Conservation (phyloP, 2,888 invertebrate species). For the Hermaeophaga mercurialis region DNA sequence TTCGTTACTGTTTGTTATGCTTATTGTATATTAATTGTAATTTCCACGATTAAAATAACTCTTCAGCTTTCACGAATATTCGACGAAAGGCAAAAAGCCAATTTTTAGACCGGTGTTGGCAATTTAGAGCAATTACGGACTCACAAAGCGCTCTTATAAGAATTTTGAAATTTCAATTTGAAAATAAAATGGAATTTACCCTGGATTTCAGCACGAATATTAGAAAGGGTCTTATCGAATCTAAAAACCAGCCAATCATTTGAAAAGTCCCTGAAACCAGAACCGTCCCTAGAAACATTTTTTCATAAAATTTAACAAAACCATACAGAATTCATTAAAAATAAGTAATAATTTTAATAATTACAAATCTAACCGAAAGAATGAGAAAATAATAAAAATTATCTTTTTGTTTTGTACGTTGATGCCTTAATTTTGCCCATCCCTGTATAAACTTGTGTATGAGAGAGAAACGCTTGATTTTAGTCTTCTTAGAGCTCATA, state of each 20-base stretch:
- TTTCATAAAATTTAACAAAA: too few relatives aligned
- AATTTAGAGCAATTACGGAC: slow-evolving; percentile 40
- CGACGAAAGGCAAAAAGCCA: slow-evolving; percentile 33
- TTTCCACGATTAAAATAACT: not conserved
- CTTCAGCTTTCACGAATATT: not conserved
- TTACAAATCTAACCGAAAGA: too few relatives aligned
- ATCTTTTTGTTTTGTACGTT: too few relatives aligned
- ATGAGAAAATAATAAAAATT: too few relatives aligned
- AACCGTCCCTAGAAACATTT: not conserved
- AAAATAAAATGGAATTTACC: slow-evolving; percentile 53
- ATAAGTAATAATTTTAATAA: too few relatives aligned
- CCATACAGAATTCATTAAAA: too few relatives aligned
- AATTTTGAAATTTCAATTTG: slow-evolving; percentile 54
- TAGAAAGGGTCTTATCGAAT: slow-evolving; percentile 46
- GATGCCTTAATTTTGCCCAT: too few relatives aligned
- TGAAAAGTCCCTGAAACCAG: slow-evolving; percentile 35
- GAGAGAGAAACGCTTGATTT: too few relatives aligned
- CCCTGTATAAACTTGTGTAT: too few relatives aligned
- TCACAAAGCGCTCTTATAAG: slow-evolving; percentile 47
- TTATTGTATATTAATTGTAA: too few relatives aligned
- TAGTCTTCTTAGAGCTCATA: too few relatives aligned
- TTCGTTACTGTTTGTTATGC: too few relatives aligned
- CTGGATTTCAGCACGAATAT: slow-evolving; percentile 40
- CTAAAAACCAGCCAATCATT: slow-evolving; percentile 50
- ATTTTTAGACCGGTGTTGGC: slow-evolving; percentile 35